A percentile compares a stretch with the other conserved stretches of the same genome.
phyloP scores from a whole-genome alignment of 2,888 invertebrate species.

The Drosophila aldrichi region DNA sequence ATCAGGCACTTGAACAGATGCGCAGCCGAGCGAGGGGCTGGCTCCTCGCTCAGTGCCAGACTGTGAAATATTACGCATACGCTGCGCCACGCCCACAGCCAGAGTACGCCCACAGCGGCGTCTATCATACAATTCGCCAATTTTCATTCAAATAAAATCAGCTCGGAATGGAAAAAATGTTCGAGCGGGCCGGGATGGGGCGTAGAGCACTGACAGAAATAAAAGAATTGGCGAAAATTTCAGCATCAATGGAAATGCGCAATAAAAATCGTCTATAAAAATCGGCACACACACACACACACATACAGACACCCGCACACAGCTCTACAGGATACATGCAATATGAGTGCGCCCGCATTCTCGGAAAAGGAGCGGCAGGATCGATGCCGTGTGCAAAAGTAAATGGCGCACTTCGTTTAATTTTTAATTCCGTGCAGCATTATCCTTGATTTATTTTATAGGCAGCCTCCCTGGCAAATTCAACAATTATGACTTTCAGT shows the following conservation, averaged over 20 bases:
- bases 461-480: slow-evolving; percentile 66
- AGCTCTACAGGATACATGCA: slow-evolving; percentile 12
- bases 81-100: slow-evolving; percentile 65
- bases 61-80: slow-evolving; percentile 79
- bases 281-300: slow-evolving; percentile 63
- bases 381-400: slow-evolving; percentile 64
- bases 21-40: slow-evolving; percentile 64
- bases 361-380: slow-evolving; percentile 15
- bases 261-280: slow-evolving; percentile 80
- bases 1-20: slow-evolving; percentile 78
- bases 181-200: background rate
- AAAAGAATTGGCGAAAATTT: slow-evolving; percentile 66
- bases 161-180: slow-evolving; percentile 50
- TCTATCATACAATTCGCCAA: slow-evolving; percentile 80
- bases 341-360: slow-evolving; percentile 58
- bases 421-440: slow-evolving; percentile 79
- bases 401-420: slow-evolving; percentile 81
- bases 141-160: slow-evolving; percentile 81
- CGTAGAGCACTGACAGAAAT: background rate
- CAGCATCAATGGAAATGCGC: slow-evolving; percentile 80
- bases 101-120: slow-evolving; percentile 59
- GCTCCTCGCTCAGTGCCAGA: slow-evolving; percentile 24
- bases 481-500: slow-evolving; percentile 76
- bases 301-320: too few species aligned
- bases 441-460: slow-evolving; percentile 82